Conservation (phyloP, 2,113 vertebrate genomes). For the Hucho hucho region DNA sequence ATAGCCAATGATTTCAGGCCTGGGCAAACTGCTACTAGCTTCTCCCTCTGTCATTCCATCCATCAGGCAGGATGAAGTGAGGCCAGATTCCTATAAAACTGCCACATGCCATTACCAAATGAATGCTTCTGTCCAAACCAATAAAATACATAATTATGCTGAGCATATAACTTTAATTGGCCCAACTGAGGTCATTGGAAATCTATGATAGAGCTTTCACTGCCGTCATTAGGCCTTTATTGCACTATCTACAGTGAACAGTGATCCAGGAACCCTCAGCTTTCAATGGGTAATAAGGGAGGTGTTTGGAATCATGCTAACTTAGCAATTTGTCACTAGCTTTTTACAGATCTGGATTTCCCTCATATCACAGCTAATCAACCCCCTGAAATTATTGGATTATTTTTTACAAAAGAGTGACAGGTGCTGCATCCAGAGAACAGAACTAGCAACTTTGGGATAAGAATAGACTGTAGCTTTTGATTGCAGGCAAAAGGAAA, state of each 20-base stretch:
- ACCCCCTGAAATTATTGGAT: background rate
- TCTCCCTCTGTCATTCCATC: conserved; percentile 4
- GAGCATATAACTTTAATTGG: conserved; percentile 47
- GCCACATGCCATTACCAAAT: conserved; percentile 46
- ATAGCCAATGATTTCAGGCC: background rate
- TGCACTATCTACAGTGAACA: conserved; percentile 37
- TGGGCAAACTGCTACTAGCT: background rate
- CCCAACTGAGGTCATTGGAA: conserved; percentile 51
- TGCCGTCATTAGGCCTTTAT: conserved; percentile 32
- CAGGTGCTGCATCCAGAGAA: background rate
- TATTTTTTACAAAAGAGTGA: background rate
- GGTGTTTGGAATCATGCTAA: background rate
- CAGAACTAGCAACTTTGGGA: background rate
- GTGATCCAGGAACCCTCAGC: background rate
- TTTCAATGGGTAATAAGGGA: background rate
- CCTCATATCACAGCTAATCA: background rate
- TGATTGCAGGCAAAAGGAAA: background rate
- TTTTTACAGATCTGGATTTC: background rate
- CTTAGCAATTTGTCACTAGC: background rate
- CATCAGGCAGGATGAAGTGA: conserved; percentile 14
- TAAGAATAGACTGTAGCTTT: background rate
- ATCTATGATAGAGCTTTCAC: conserved; percentile 42
- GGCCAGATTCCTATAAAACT: conserved; percentile 45
- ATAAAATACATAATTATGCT: conserved; percentile 54
- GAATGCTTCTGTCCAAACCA: conserved; percentile 35